A percentile compares a stretch with the other conserved stretches of the same genome.
These are phyloP conservation scores for Cyprinus carpio DNA, from an alignment of 2,113 vertebrate species.

Conservation along the genomic window DNA sequence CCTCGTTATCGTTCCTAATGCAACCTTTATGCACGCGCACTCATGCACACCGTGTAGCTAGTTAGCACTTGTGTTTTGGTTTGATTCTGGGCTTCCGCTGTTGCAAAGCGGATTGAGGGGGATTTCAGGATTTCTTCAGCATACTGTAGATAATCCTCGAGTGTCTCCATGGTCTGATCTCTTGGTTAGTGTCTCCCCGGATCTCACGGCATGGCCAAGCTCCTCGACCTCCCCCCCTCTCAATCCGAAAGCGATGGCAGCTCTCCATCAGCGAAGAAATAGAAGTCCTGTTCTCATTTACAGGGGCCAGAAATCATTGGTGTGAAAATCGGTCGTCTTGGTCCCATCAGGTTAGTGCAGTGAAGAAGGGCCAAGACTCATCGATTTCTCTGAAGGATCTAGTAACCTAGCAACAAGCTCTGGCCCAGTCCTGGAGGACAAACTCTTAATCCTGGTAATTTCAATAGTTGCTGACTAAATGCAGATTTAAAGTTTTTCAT, in stretches of 20 bases:
- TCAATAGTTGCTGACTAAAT: conserved; percentile 48
- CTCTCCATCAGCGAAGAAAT: conserved; percentile 40
- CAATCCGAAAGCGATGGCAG: conserved; percentile 38
- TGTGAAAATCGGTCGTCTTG: conserved; percentile 46
- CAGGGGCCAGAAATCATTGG: conserved; percentile 47
- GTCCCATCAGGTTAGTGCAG: conserved; percentile 43
- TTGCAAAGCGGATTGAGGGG: conserved; percentile 54
- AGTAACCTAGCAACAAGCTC: conserved; percentile 57
- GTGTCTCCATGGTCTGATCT: conserved; percentile 49
- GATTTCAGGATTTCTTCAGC: conserved; percentile 60
- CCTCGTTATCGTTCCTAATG: conserved; percentile 41
- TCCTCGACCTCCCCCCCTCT: not conserved
- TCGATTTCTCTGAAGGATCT: conserved; percentile 49
- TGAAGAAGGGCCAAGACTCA: conserved; percentile 49
- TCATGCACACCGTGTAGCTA: conserved; percentile 23
- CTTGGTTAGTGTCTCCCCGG: conserved; percentile 32
- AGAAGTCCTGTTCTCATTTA: conserved; percentile 51
- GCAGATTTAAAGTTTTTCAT: conserved; percentile 50
- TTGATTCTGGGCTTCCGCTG: conserved; percentile 51
- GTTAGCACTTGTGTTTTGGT: conserved; percentile 29
- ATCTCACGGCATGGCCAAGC: conserved; percentile 21
- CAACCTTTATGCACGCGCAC: conserved; percentile 11
- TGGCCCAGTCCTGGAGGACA: conserved; percentile 30
- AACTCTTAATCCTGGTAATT: conserved; percentile 48
- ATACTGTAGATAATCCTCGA: conserved; percentile 55